Evolutionary conservation across 2,113 vertebrate genomes (phyloP), one percentile per base, ranked within the genome.

Genomic region (Speoplatyrhinus poulsoni): DNA sequence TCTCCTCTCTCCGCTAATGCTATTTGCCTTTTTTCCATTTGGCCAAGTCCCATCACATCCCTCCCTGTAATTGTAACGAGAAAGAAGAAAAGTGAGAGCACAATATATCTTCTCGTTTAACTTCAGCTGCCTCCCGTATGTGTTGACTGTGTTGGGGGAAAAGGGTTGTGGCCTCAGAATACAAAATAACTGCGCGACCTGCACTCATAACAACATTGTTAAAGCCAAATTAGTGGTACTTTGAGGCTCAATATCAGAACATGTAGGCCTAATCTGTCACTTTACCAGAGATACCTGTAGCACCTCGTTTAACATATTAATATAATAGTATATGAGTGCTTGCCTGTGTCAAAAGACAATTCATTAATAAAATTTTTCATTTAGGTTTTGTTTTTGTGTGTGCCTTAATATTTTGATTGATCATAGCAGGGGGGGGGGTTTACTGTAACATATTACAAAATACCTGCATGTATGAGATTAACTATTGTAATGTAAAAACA

Each of bases 161-260:
- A 69, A 16, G 16, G 32, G 57, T 62, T 16, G 55, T 46, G 4
- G 70, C 55, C 72, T 83, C 60, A 63, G 77, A 85, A 74, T 82
- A 62, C 53, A 79, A 83, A 82, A 76, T 61, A 76, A 70, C 52
- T 17, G n/a, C 64, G 36, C 46, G 80, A 65, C 70, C 41, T 73
- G 73, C 53, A 72, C 76, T 75, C 73, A 59, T 75, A 57, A 53
- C 72, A 50, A 70, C 77, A 73, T 87, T 81, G 88, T 88, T 89
- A 87, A 85, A 92, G 85, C 62, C 60, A 70, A 88, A 89, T 91
- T 87, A 91, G 79, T 62, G 73, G 76, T 83, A 74, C 66, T 86
- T 79, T 75, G 69, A 79, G 72, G 67, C 32, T 9, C 63, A 60
- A 62, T 74, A 88, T 91, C 83, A 85, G 86, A 89, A 79, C 57